Conservation (phyloP, 2,888 invertebrate species). For the Helobdella robusta region DNA sequence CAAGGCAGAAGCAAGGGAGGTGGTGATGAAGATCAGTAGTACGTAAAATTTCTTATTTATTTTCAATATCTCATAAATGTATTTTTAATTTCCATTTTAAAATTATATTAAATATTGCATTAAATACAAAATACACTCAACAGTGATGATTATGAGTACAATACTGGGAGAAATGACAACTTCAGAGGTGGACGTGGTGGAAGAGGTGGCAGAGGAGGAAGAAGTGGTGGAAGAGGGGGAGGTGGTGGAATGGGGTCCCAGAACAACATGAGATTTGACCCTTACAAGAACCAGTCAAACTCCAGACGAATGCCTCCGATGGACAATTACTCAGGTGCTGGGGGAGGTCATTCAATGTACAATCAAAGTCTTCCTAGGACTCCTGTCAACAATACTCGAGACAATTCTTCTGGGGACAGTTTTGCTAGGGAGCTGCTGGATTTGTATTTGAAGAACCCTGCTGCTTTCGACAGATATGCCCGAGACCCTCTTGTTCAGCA, state of each 20-base stretch:
- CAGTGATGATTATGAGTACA: constrained; percentile 5
- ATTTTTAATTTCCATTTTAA: too few relatives aligned
- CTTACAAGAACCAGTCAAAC: constrained; percentile 5
- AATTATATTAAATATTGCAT: too few relatives aligned
- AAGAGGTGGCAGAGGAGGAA: background rate
- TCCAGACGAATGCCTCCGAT: background rate
- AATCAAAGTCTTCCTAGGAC: background rate
- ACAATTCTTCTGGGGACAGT: too few relatives aligned
- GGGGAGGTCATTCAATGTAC: background rate
- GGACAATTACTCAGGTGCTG: background rate
- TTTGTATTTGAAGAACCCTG: constrained; percentile 25
- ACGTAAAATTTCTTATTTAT: too few relatives aligned
- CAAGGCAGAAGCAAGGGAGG: constrained; percentile 24
- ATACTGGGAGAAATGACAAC: background rate
- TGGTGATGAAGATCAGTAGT: background rate
- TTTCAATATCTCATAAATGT: background rate
- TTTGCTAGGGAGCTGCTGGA: constrained; percentile 27
- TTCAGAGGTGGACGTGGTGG: background rate
- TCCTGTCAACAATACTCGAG: too few relatives aligned
- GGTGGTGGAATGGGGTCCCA: background rate
- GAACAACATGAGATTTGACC: background rate
- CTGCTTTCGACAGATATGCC: constrained; percentile 24
- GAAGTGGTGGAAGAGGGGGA: background rate
- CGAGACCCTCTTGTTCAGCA: constrained; percentile 25
- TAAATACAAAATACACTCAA: too few relatives aligned